Percentiles rank a stretch among this genome's conserved stretches.
Conservation (phyloP, 2,888 invertebrate genomes). For the Agonopterix arenella region DNA sequence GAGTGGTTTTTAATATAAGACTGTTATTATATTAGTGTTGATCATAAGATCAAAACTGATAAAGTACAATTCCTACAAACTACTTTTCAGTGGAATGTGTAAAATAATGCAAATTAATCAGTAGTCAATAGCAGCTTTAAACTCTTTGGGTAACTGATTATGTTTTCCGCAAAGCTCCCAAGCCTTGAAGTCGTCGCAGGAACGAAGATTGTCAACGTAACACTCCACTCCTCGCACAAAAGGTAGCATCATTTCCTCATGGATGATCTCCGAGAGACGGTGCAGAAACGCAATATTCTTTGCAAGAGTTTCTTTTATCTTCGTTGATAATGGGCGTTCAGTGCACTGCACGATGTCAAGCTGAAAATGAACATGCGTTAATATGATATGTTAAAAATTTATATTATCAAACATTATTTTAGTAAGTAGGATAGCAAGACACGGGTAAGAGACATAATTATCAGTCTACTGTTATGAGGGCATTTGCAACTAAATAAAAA, state of each 20-base stretch:
- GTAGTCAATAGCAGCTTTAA: constrained; percentile 66
- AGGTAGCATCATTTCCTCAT: constrained; percentile 63
- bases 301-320: constrained; percentile 59
- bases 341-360: constrained; percentile 63
- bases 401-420: no score
- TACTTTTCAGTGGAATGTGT: constrained; percentile 39
- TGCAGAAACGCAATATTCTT: constrained; percentile 65
- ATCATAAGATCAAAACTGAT: not conserved
- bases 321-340: constrained; percentile 52
- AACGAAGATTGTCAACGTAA: constrained; percentile 56
- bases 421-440: no score
- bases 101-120: constrained; percentile 25
- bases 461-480: no score
- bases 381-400: no score
- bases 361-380: constrained; percentile 43
- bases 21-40: no score
- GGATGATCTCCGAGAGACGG: constrained; percentile 59
- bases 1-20: no score
- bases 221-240: constrained; percentile 64
- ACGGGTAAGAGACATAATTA: no score
- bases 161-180: constrained; percentile 66
- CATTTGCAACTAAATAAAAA: no score
- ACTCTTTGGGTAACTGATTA: constrained; percentile 62
- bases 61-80: constrained; percentile 1
- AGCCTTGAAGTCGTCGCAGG: constrained; percentile 65